Evolutionary conservation across 2,113 vertebrate species (phyloP).

Genomic region (Narcine bancroftii): DNA sequence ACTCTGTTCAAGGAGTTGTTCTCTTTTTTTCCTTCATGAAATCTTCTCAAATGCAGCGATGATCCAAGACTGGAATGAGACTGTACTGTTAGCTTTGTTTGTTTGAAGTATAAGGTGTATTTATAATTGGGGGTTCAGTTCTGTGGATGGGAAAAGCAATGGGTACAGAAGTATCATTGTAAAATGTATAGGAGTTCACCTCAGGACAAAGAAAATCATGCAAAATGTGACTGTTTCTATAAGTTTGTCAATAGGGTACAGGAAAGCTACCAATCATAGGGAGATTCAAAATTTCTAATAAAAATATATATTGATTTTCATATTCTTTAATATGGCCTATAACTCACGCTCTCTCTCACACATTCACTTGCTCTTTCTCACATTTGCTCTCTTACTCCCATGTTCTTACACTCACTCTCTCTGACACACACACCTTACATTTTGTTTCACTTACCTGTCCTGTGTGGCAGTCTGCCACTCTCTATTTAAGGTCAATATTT

Average conservation of each 20-base stretch:
- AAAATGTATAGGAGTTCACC: slow-evolving; percentile 27
- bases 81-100: slow-evolving; percentile 3
- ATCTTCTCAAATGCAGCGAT: slow-evolving; percentile 6
- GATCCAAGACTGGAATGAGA: slow-evolving; percentile 26
- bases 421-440: too few species aligned
- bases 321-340: neutral
- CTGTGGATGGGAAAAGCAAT: slow-evolving; percentile 27
- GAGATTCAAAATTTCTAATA: neutral
- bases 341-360: neutral
- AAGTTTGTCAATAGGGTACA: neutral
- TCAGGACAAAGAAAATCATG: slow-evolving; percentile 35
- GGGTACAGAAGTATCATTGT: slow-evolving; percentile 3
- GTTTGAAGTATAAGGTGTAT: slow-evolving; percentile 8
- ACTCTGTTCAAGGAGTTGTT: slow-evolving; percentile 37
- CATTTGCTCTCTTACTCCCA: neutral
- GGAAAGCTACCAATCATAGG: neutral
- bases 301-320: neutral
- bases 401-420: too few species aligned
- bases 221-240: slow-evolving; percentile 18
- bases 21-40: slow-evolving; percentile 23
- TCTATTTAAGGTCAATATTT: neutral
- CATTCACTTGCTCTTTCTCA: neutral
- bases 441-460: too few species aligned
- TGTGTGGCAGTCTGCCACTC: too few species aligned
- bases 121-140: slow-evolving; percentile 33